Evolutionary conservation across 2,113 vertebrate species (phyloP).

Genomic region (Pan paniscus): DNA sequence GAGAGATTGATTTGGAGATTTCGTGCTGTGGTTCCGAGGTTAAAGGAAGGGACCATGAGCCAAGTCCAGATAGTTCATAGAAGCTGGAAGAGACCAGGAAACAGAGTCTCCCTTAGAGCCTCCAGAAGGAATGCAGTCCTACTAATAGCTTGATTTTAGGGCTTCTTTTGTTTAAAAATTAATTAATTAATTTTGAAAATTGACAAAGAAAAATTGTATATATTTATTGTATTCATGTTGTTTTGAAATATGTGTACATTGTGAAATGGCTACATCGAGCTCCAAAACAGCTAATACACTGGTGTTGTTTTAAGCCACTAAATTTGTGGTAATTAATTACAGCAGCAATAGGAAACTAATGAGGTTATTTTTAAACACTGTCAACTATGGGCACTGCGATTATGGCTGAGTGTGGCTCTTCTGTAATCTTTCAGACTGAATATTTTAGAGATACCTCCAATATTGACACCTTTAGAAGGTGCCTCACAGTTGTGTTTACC

Average conservation of each 20-base stretch:
- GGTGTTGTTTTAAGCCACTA: not conserved
- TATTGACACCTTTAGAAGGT: not conserved
- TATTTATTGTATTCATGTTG: not conserved
- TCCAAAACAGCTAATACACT: not conserved
- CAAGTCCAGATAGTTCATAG: not conserved
- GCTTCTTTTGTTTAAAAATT: not conserved
- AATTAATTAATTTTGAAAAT: not conserved
- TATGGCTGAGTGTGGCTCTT: not conserved
- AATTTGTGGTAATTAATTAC: not conserved
- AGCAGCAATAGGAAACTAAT: not conserved
- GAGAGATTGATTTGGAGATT: not conserved
- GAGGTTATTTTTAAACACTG: not conserved
- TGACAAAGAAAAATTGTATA: not conserved
- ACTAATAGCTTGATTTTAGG: not conserved
- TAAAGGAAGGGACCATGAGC: not conserved
- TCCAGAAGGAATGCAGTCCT: not conserved
- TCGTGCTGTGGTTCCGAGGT: not conserved
- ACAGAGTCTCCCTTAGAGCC: not conserved
- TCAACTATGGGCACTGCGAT: not conserved
- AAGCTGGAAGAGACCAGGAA: not conserved
- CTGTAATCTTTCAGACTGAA: not conserved
- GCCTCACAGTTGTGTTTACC: not conserved
- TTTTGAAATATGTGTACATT: not conserved
- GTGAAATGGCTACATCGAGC: not conserved
- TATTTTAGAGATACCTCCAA: constrained; percentile 26